Conservation (phyloP, 2,888 invertebrate species). For the Eilema griseolum region DNA sequence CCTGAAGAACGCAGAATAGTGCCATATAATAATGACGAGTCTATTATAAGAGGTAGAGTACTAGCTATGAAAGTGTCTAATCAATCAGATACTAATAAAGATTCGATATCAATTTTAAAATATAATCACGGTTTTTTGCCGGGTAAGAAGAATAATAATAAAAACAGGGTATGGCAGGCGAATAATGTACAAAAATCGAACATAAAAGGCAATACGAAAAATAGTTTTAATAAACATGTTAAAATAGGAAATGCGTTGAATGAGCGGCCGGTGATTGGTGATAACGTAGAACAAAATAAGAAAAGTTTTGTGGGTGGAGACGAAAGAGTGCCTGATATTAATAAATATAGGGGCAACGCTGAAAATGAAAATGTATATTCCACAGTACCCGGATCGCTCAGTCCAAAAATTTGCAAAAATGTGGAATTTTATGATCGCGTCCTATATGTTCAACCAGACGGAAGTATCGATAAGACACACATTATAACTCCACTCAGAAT, state of each 20-base stretch:
- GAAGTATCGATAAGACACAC: slow-evolving; percentile 71
- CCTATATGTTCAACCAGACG: slow-evolving; percentile 75
- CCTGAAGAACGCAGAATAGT: slow-evolving; percentile 60
- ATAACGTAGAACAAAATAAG: slow-evolving; percentile 65
- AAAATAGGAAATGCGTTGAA: slow-evolving; percentile 80
- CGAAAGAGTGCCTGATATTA: slow-evolving; percentile 74
- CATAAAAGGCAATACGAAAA: slow-evolving; percentile 24
- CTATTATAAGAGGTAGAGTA: slow-evolving; percentile 61
- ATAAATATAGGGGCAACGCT: slow-evolving; percentile 70
- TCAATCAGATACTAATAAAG: slow-evolving; percentile 59
- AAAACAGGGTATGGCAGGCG: slow-evolving; percentile 31
- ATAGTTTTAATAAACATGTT: slow-evolving; percentile 69
- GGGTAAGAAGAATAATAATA: slow-evolving; percentile 48
- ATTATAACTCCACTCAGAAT: slow-evolving; percentile 71
- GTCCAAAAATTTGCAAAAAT: slow-evolving; percentile 73
- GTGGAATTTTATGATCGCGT: slow-evolving; percentile 65
- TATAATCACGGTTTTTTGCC: slow-evolving; percentile 75
- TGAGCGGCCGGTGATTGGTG: slow-evolving; percentile 68
- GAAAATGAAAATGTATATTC: slow-evolving; percentile 54
- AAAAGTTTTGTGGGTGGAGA: slow-evolving; percentile 74
- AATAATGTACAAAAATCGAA: slow-evolving; percentile 19
- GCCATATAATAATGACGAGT: slow-evolving; percentile 51
- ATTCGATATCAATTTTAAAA: slow-evolving; percentile 69
- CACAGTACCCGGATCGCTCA: slow-evolving; percentile 65
- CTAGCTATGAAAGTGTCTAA: slow-evolving; percentile 71